Conservation (phyloP, 2,888 invertebrate genomes). For the Agonopterix arenella region DNA sequence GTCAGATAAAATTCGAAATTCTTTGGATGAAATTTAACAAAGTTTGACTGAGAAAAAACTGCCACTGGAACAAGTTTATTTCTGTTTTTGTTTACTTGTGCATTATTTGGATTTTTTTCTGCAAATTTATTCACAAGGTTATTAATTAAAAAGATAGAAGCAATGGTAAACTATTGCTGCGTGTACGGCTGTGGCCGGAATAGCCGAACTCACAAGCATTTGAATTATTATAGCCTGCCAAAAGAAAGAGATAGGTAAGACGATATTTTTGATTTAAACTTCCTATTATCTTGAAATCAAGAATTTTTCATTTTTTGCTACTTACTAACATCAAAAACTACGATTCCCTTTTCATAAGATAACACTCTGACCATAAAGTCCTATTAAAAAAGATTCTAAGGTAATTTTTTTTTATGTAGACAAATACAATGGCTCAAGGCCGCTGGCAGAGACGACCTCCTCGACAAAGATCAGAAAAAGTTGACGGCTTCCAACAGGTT, state of each 20-base stretch:
- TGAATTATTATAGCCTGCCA: conserved; percentile 57
- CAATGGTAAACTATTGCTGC: conserved; percentile 66
- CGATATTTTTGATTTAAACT: not conserved
- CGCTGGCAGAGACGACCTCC: conserved; percentile 43
- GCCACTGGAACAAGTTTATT: no score
- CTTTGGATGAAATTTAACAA: not conserved
- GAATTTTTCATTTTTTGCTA: no score
- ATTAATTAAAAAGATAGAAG: not conserved
- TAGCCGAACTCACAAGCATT: conserved; percentile 48
- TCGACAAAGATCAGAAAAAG: conserved; percentile 28
- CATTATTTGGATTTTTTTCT: no score
- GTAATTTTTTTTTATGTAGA: conserved; percentile 20
- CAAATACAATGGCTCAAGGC: conserved; percentile 52
- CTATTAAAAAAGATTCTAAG: not conserved
- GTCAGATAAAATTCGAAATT: not conserved
- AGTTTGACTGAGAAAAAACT: not conserved
- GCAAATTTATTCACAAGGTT: no score
- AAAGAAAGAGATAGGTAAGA: conserved; percentile 49
- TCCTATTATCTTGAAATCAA: not conserved
- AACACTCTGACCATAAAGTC: no score
- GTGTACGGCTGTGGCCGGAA: conserved; percentile 56
- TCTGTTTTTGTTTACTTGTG: no score
- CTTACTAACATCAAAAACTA: not conserved
- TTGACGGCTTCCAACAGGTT: conserved; percentile 35
- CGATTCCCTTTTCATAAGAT: not conserved